Conservation (phyloP, 2,113 vertebrate species). For the Gopherus evgoodei region DNA sequence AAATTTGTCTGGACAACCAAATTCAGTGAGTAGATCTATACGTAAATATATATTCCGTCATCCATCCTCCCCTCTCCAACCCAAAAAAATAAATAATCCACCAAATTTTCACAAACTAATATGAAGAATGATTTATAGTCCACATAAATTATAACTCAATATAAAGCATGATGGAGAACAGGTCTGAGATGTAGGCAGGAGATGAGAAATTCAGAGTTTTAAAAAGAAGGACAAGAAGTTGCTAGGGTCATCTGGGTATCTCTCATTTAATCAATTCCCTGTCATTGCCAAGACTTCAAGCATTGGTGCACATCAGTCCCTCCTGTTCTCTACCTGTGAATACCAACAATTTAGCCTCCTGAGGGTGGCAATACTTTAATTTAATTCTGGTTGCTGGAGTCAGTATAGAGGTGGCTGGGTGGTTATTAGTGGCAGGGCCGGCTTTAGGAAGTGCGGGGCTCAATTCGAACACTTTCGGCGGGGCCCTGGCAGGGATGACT, state of each 20-base stretch:
- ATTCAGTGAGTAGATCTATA: neutral
- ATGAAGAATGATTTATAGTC: neutral
- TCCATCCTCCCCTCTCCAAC: neutral
- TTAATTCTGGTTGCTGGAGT: neutral
- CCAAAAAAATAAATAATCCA: neutral
- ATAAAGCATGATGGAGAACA: neutral
- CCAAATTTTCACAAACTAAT: neutral
- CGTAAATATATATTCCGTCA: neutral
- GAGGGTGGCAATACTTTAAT: neutral
- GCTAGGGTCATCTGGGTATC: neutral
- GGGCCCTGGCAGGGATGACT: too few species aligned
- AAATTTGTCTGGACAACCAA: neutral
- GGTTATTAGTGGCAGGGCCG: neutral
- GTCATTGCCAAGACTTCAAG: neutral
- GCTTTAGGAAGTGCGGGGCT: too few species aligned
- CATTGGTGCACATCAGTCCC: neutral
- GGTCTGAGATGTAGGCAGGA: neutral
- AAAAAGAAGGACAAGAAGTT: neutral
- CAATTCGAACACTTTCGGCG: too few species aligned
- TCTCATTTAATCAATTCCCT: neutral
- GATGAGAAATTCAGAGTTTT: neutral
- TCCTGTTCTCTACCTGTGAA: neutral
- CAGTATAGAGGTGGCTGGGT: neutral
- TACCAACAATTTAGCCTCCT: neutral
- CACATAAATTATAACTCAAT: neutral